phyloP scores from a whole-genome alignment of 2,888 invertebrate species.

The Ommatoiulus sabulosus region DNA sequence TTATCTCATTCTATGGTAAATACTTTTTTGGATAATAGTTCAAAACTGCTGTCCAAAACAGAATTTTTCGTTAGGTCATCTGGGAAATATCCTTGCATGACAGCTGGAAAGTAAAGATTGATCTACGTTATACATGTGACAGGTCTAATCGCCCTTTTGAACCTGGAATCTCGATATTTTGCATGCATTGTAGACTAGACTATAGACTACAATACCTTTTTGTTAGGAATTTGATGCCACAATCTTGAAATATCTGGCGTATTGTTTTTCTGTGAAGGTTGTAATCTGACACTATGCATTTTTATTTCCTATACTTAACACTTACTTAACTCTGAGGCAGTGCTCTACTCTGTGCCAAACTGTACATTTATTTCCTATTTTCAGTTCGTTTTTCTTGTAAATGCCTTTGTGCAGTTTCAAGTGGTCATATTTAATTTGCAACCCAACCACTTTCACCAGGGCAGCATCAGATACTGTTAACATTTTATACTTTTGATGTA shows the following conservation, averaged over 20 bases:
- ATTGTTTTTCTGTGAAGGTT: neutral
- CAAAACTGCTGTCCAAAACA: neutral
- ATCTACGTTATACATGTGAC: neutral
- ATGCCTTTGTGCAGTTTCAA: neutral
- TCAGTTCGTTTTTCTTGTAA: neutral
- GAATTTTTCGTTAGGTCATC: neutral
- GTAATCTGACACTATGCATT: conserved; percentile 41
- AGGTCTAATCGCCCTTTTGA: neutral
- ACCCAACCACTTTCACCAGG: neutral
- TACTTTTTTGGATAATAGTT: neutral
- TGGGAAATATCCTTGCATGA: neutral
- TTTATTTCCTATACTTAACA: neutral
- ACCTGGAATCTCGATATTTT: neutral
- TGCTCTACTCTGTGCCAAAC: conserved; percentile 27
- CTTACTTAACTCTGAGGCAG: neutral
- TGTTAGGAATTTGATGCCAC: neutral
- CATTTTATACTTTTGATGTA: conserved; percentile 44
- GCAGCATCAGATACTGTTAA: neutral
- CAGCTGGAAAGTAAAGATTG: neutral
- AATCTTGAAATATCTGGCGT: neutral
- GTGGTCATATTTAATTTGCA: neutral
- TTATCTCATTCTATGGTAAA: neutral
- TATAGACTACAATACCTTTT: neutral
- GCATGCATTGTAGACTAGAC: neutral
- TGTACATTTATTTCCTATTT: neutral